Base-by-base conservation (phyloP, 2,797 vertebrate species). In the Pachyuromys duprasi region DNA sequence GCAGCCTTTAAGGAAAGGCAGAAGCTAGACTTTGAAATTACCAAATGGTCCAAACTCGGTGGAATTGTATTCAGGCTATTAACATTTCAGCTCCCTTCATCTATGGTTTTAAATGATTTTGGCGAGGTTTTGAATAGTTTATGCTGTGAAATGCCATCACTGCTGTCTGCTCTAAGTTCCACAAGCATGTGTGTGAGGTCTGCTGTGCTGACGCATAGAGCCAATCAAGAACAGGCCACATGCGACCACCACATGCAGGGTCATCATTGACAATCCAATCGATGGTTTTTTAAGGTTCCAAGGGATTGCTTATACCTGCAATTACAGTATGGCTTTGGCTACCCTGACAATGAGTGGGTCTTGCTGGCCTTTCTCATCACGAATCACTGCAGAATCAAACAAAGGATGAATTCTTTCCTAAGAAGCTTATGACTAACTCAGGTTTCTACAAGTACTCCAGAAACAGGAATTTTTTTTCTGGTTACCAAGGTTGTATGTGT, bases 361-460 rank as follows among this genome's bases (percentile, higher is more conserved):
- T 93, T 96, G 87, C 81, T 91, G 93, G 86, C 75, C 62, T 93
- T 96, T 93, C 69, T 96, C 90, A 97, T 97, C 75, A 96, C 90
- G 90, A 95, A 89, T 96, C 96, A 91, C 31, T 82, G 79, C 33
- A 92, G 60, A 95, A 97, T 86, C 88, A 93, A 94, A 97, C 95
- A 96, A 97, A 97, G 83, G 67, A 78, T 91, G 26, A 95, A 97
- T 97, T 98, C 69, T 97, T 98, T 96, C 90, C 96, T 97, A 97
- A 97, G 96, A 96, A 97, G 97, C 91, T 96, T 97, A 97, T 80
- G 86, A 94, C 83, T 96, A 97, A 95, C 93, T 97, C 92, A 95
- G 92, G 89, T 96, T 91, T 94, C 90, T 93, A 95, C 92, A 97
- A 91, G 93, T 91, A 96, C 93, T 97, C 94, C 96, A 97, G 87